phyloP scores from a whole-genome alignment of 2,888 invertebrate species.

The Oxycera nigricornis region DNA sequence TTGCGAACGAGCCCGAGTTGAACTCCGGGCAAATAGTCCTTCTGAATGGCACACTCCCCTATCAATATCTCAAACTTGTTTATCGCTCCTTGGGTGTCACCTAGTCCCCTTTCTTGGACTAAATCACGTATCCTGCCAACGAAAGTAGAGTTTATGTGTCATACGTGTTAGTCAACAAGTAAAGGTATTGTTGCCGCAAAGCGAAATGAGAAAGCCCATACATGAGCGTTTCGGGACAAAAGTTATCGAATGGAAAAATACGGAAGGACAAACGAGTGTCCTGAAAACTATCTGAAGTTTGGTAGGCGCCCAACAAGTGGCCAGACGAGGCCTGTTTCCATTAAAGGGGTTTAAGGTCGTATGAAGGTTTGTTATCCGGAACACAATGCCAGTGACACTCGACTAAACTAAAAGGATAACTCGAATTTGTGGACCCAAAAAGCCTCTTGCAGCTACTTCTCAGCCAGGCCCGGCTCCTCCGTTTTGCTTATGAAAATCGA shows the following conservation, averaged over 20 bases:
- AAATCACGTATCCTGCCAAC: conserved; percentile 41
- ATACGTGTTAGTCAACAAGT: conserved; percentile 44
- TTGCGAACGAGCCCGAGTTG: no score
- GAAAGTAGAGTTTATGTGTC: conserved; percentile 43
- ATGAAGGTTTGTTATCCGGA: conserved; percentile 24
- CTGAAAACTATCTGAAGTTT: background rate
- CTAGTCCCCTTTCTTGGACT: conserved; percentile 38
- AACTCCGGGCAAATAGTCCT: no score
- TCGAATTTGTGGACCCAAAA: conserved; percentile 5
- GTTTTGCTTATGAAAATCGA: conserved; percentile 31
- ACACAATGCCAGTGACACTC: conserved; percentile 21
- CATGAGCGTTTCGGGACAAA: background rate
- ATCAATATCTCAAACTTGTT: background rate
- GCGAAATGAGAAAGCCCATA: conserved; percentile 21
- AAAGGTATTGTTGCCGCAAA: conserved; percentile 38
- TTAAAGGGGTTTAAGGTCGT: conserved; percentile 26
- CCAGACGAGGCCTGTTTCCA: conserved; percentile 8
- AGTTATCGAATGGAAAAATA: background rate
- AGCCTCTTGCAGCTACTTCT: background rate
- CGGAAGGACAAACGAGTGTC: background rate
- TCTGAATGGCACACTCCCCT: background rate
- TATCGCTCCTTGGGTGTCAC: conserved; percentile 3
- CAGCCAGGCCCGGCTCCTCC: background rate
- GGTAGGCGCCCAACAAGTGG: conserved; percentile 27
- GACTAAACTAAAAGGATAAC: conserved; percentile 35